Conservation (phyloP, 2,888 invertebrate species). For the Eupithecia inturbata region DNA sequence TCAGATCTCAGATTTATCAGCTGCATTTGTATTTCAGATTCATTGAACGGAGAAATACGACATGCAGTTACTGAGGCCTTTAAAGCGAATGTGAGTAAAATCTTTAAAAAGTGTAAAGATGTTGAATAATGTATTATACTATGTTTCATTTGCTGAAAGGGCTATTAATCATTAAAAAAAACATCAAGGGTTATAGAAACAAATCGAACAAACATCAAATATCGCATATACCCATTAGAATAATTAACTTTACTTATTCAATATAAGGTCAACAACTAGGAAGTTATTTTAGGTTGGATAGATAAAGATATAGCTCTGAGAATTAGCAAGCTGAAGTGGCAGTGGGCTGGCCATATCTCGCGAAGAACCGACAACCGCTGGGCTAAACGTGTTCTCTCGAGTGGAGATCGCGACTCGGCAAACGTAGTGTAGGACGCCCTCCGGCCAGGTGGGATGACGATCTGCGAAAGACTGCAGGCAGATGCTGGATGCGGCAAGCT, state of each 20-base stretch:
- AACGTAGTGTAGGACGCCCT: too few species aligned
- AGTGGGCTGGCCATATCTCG: too few species aligned
- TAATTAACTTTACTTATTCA: neutral
- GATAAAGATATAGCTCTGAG: too few species aligned
- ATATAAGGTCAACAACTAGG: too few species aligned
- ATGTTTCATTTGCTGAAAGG: neutral
- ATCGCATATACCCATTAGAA: neutral
- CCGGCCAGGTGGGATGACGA: too few species aligned
- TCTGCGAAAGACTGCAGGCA: too few species aligned
- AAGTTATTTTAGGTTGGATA: neutral
- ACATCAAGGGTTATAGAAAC: neutral
- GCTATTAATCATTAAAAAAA: neutral
- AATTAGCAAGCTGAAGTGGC: too few species aligned
- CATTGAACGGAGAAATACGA: constrained; percentile 35
- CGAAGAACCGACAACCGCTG: too few species aligned
- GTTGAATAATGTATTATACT: constrained; percentile 19
- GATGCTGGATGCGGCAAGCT: too few species aligned
- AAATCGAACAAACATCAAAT: neutral
- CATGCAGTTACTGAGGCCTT: constrained; percentile 54
- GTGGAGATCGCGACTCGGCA: too few species aligned
- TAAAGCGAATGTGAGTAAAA: constrained; percentile 57
- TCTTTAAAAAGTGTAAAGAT: constrained; percentile 21
- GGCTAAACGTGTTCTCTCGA: too few species aligned
- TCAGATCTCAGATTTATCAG: neutral
- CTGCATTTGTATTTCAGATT: constrained; percentile 49